These are phyloP conservation scores for Pogonomyrmex barbatus DNA, from an alignment of 1,140 invertebrate species.

Conservation along the genomic window DNA sequence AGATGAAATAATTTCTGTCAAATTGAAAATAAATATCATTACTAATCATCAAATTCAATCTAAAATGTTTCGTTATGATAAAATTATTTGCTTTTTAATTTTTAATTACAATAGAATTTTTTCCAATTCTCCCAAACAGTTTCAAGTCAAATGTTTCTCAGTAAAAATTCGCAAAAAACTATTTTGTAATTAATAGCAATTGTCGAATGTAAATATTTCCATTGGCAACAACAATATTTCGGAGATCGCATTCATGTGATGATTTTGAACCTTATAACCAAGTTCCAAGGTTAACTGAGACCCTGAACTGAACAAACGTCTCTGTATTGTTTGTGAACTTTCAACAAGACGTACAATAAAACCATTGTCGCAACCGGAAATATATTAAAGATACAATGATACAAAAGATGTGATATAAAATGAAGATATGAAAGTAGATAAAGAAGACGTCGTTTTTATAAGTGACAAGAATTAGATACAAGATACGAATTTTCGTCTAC, in stretches of 20 bases:
- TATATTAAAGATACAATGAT: constrained; percentile 56
- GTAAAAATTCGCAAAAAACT: neutral
- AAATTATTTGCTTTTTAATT: neutral
- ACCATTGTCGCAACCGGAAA: constrained; percentile 67
- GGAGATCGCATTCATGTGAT: neutral
- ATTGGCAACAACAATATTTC: neutral
- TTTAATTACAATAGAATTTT: neutral
- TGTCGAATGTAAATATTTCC: neutral
- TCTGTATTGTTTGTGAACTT: constrained; percentile 38
- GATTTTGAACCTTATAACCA: neutral
- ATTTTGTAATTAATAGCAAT: neutral
- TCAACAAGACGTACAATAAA: constrained; percentile 27
- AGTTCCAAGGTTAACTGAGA: neutral
- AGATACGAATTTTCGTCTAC: neutral
- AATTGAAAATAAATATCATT: neutral
- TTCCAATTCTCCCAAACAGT: neutral
- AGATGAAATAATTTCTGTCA: constrained; percentile 3
- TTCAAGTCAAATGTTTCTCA: neutral
- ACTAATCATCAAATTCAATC: neutral
- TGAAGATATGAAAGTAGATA: neutral
- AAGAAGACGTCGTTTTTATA: neutral
- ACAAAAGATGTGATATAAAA: neutral
- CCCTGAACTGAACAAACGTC: neutral
- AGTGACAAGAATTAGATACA: constrained; percentile 61
- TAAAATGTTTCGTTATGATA: neutral